These are phyloP conservation scores for Leptopilina myrica DNA, from an alignment of 2,888 invertebrate genomes.

Conservation along the genomic window DNA sequence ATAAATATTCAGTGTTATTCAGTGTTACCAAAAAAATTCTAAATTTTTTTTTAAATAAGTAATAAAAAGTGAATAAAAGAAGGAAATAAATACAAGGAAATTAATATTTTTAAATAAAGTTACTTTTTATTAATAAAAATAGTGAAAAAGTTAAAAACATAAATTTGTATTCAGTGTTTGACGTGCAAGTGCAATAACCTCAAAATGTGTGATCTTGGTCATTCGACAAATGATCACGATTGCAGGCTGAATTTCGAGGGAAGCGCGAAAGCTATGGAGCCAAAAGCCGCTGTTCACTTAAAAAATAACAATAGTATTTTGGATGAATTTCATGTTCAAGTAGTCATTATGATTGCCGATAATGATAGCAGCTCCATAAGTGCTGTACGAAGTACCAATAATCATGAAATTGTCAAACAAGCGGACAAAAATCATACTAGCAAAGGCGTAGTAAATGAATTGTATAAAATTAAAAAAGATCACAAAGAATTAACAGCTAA, in stretches of 20 bases:
- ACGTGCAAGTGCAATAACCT: too few species aligned
- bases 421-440: slow-evolving; percentile 43
- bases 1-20: too few species aligned
- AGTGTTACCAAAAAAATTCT: too few species aligned
- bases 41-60: too few species aligned
- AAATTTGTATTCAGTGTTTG: too few species aligned
- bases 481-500: slow-evolving; percentile 18
- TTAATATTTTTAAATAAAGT: too few species aligned
- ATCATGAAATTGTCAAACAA: slow-evolving; percentile 7
- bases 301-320: slow-evolving; percentile 43
- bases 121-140: too few species aligned
- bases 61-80: too few species aligned
- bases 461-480: slow-evolving; percentile 37
- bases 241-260: too few species aligned
- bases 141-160: too few species aligned
- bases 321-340: not conserved
- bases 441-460: slow-evolving; percentile 16
- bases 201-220: not conserved
- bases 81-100: too few species aligned
- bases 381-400: not conserved
- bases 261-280: not conserved
- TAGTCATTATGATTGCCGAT: not conserved
- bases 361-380: not conserved
- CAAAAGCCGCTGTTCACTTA: slow-evolving; percentile 46
- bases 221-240: too few species aligned